phyloP scores from a whole-genome alignment of 2,888 invertebrate genomes.

The Meta bourneti region DNA sequence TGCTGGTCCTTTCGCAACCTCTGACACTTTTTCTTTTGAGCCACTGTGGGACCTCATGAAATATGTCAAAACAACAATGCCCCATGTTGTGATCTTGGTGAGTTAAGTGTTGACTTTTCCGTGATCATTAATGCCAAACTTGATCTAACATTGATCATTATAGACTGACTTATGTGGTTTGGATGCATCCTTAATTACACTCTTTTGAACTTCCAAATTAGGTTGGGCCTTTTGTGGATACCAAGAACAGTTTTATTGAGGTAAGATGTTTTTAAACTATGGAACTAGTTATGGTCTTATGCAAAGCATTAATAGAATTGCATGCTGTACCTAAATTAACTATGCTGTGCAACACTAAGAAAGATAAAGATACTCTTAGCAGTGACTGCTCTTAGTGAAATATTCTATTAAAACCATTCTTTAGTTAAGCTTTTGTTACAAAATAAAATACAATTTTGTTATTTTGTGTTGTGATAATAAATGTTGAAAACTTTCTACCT shows the following conservation, averaged over 20 bases:
- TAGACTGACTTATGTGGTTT: not conserved
- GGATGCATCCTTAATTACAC: not conserved
- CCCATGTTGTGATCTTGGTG: slow-evolving; percentile 89
- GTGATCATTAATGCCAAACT: not conserved
- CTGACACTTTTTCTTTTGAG: slow-evolving; percentile 89
- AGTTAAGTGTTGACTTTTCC: slow-evolving; percentile 55
- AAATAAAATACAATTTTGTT: no score
- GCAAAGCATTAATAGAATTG: no score
- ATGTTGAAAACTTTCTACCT: no score
- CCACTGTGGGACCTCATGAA: slow-evolving; percentile 89
- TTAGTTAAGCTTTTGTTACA: no score
- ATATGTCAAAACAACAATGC: slow-evolving; percentile 85
- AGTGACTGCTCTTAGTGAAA: no score
- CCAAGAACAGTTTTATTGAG: slow-evolving; percentile 79
- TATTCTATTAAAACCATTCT: no score
- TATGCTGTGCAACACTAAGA: no score
- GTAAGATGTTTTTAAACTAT: slow-evolving; percentile 60
- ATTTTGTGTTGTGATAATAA: no score
- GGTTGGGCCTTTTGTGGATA: slow-evolving; percentile 91
- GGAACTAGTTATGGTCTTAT: not conserved
- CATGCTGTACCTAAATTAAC: no score
- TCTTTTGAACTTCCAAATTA: slow-evolving; percentile 78
- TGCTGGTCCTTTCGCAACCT: slow-evolving; percentile 91
- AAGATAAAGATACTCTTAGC: no score
- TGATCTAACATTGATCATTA: not conserved